Percentiles rank a stretch among this genome's conserved stretches.
These are phyloP conservation scores for Nipponacmea schrenckii DNA, from an alignment of 2,888 invertebrate genomes.

Conservation along the genomic window DNA sequence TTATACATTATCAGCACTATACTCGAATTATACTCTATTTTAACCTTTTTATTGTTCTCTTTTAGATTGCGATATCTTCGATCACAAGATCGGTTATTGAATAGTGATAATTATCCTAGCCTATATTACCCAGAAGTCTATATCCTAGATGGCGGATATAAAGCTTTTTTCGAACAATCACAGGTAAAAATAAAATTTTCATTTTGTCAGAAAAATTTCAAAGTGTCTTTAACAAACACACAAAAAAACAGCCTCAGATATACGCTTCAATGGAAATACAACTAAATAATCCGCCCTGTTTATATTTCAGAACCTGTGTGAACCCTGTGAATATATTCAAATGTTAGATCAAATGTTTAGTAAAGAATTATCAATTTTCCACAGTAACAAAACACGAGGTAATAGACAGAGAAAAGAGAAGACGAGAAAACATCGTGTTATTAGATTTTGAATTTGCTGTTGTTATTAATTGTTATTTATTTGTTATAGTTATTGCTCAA, in stretches of 20 bases:
- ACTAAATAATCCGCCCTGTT: neutral
- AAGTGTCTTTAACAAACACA: too few relatives aligned
- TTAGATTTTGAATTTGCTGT: neutral
- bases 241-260: neutral
- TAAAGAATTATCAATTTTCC: constrained; percentile 72
- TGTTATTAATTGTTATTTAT: neutral
- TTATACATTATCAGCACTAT: too few relatives aligned
- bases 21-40: too few relatives aligned
- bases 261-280: too few relatives aligned
- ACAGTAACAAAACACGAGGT: constrained; percentile 11
- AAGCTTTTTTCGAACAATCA: constrained; percentile 69
- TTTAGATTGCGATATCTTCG: too few relatives aligned
- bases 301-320: constrained; percentile 73
- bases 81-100: too few relatives aligned
- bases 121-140: too few relatives aligned
- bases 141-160: too few relatives aligned
- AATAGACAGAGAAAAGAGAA: neutral
- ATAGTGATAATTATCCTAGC: constrained; percentile 76
- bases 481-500: too few relatives aligned
- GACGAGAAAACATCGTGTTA: neutral
- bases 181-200: constrained; percentile 11
- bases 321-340: constrained; percentile 79
- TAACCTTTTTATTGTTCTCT: too few relatives aligned
- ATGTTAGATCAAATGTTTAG: constrained; percentile 86
- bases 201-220: too few relatives aligned